Conservation (phyloP, 2,113 vertebrate genomes). For the Indicator indicator region DNA sequence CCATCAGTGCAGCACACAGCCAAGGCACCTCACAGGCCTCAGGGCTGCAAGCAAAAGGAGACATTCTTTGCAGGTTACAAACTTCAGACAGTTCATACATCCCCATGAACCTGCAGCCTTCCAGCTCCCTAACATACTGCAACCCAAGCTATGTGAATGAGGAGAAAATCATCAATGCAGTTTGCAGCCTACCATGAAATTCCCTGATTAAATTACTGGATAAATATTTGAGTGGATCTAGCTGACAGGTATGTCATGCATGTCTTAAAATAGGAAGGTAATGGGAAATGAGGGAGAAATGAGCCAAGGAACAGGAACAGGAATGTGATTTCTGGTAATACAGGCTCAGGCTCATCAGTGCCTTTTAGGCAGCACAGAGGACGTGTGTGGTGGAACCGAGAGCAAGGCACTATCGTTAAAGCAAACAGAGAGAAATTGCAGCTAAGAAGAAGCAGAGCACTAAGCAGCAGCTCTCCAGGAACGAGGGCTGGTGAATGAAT, state of each 20-base stretch:
- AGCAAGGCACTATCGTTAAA: neutral
- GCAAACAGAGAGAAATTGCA: constrained; percentile 3
- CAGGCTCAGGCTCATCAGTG: neutral
- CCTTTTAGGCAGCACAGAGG: neutral
- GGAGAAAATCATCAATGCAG: constrained; percentile 28
- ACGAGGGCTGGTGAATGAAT: neutral
- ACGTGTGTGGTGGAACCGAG: neutral
- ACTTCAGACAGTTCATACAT: neutral
- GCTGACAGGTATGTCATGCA: constrained; percentile 47
- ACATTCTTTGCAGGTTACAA: neutral
- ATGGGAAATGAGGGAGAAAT: constrained; percentile 55
- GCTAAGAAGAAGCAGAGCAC: neutral
- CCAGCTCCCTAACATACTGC: neutral
- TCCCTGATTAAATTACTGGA: constrained; percentile 35
- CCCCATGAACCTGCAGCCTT: neutral
- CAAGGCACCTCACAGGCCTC: neutral
- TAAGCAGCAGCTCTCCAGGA: neutral
- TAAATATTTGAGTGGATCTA: constrained; percentile 54
- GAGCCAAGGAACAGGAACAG: constrained; percentile 47
- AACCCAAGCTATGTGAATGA: neutral
- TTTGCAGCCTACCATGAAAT: constrained; percentile 21
- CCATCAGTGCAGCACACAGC: neutral
- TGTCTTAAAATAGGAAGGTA: constrained; percentile 55
- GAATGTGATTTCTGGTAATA: constrained; percentile 58
- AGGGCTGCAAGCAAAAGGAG: neutral